A percentile compares a stretch with the other conserved stretches of the same genome.
Evolutionary conservation across 2,797 vertebrate genomes (phyloP).

Genomic region (Pipistrellus kuhlii): DNA sequence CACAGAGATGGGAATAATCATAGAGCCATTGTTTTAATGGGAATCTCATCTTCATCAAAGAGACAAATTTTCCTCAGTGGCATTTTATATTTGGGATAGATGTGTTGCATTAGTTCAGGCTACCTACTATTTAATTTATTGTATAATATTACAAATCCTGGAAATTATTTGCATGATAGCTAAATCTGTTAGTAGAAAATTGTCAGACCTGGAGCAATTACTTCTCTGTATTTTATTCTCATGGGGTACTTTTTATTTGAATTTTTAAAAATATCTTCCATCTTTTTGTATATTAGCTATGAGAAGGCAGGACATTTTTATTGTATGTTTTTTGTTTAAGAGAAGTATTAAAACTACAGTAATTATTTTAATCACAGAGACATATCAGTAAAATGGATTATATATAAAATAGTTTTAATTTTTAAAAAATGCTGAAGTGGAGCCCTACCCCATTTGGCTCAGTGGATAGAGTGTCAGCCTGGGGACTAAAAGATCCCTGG

Average conservation of each 20-base stretch:
- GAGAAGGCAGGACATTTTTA: background rate
- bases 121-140: background rate
- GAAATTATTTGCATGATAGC: background rate
- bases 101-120: background rate
- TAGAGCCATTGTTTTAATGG: background rate
- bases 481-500: too few species aligned
- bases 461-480: too few species aligned
- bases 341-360: background rate
- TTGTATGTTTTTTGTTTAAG: slow-evolving; percentile 2
- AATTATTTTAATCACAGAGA: background rate
- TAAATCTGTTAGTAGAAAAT: background rate
- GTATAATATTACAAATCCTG: background rate
- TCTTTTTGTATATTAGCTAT: background rate
- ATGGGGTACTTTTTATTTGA: background rate
- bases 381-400: background rate
- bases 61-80: background rate
- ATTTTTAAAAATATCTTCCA: background rate
- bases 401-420: background rate
- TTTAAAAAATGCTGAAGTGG: background rate
- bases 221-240: slow-evolving; percentile 31
- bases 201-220: background rate
- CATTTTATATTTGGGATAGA: background rate
- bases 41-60: background rate
- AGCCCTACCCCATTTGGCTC: background rate
- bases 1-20: background rate